A percentile compares a stretch with the other conserved stretches of the same genome.
phyloP scores from a whole-genome alignment of 2,113 vertebrate species.

The Litocranius walleri region DNA sequence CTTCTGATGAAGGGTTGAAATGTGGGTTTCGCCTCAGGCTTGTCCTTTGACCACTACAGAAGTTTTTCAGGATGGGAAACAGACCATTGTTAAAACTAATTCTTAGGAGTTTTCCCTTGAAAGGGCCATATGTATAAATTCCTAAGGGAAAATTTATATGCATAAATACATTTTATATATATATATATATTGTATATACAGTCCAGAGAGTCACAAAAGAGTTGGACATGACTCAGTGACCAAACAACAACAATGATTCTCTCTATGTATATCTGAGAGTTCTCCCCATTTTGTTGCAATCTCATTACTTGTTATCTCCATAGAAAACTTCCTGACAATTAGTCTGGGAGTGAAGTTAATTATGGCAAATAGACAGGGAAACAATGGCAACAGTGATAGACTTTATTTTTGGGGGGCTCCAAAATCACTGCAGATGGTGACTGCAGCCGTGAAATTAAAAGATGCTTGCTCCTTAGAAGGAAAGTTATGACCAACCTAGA shows the following conservation, averaged over 20 bases:
- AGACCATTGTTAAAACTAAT: background rate
- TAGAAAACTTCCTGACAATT: background rate
- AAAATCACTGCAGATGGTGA: background rate
- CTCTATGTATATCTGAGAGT: background rate
- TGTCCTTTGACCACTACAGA: background rate
- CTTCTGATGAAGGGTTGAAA: background rate
- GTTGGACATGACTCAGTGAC: background rate
- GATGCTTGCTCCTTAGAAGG: background rate
- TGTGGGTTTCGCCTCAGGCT: background rate
- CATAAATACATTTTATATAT: background rate
- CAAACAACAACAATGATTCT: background rate
- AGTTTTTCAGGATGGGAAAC: background rate
- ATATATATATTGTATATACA: no score
- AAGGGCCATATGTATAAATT: background rate
- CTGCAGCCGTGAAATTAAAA: background rate
- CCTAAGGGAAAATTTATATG: background rate
- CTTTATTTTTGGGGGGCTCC: fast-evolving
- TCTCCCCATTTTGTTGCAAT: background rate
- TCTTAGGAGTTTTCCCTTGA: background rate
- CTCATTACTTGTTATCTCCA: background rate
- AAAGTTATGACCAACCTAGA: background rate
- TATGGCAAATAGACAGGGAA: background rate
- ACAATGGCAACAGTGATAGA: background rate
- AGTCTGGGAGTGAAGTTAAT: background rate
- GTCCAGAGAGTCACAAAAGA: background rate